Conservation (phyloP, 2,113 vertebrate genomes). For the Danionella cerebrum region DNA sequence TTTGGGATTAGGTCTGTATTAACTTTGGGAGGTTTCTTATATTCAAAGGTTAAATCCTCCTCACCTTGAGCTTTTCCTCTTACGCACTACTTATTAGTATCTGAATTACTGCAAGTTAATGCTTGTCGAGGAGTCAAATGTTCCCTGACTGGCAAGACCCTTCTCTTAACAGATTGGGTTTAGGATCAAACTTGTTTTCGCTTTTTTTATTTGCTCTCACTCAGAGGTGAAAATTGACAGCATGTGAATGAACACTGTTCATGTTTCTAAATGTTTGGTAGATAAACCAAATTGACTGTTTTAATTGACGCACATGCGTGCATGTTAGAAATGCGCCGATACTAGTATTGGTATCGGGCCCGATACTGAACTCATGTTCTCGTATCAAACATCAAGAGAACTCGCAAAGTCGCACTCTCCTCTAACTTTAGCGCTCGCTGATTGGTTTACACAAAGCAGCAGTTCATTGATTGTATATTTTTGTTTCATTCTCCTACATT, state of each 20-base stretch:
- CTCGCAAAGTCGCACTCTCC: too few species aligned
- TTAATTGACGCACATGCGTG: too few species aligned
- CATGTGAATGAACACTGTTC: not conserved
- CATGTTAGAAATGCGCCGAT: too few species aligned
- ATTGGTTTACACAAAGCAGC: too few species aligned
- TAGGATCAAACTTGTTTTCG: slow-evolving; percentile 4
- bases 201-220: not conserved
- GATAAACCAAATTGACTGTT: too few species aligned
- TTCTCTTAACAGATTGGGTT: not conserved
- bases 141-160: not conserved
- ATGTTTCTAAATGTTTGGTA: too few species aligned
- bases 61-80: not conserved
- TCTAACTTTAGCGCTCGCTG: too few species aligned
- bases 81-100: not conserved
- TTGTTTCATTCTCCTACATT: too few species aligned
- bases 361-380: too few species aligned
- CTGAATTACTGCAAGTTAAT: not conserved
- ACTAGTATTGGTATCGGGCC: too few species aligned
- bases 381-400: too few species aligned
- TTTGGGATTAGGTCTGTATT: slow-evolving; percentile 12
- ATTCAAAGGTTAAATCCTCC: not conserved
- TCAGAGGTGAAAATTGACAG: not conserved
- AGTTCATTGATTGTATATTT: too few species aligned
- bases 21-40: slow-evolving; percentile 14
- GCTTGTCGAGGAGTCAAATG: not conserved